phyloP scores from a whole-genome alignment of 1,140 invertebrate species.

The Metaphire vulgaris region DNA sequence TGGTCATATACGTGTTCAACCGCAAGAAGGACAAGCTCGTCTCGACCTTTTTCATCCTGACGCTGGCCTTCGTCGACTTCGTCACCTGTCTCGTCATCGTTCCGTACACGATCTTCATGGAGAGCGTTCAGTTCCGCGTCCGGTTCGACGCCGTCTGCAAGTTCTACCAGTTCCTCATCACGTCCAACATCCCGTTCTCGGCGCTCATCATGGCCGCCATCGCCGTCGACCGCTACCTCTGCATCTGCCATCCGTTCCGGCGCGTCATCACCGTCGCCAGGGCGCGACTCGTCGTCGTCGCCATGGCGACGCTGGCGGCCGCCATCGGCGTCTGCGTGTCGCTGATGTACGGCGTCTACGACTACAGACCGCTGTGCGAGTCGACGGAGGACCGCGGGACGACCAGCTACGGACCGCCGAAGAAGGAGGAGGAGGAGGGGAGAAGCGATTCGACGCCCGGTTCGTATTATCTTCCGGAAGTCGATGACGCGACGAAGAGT shows the following conservation, averaged over 20 bases:
- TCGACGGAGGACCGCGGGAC: too few relatives aligned
- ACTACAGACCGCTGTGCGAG: too few relatives aligned
- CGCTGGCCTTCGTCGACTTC: too few relatives aligned
- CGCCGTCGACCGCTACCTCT: constrained; percentile 22
- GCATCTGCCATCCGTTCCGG: constrained; percentile 40
- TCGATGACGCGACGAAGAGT: too few relatives aligned
- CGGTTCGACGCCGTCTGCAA: constrained; percentile 24
- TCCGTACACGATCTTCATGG: constrained; percentile 25
- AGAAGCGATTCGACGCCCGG: too few relatives aligned
- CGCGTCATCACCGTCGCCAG: constrained; percentile 41
- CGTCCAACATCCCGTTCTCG: constrained; percentile 31
- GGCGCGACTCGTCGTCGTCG: constrained; percentile 39
- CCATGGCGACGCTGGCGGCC: constrained; percentile 37
- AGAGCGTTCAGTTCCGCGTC: constrained; percentile 9
- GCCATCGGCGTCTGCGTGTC: constrained; percentile 40
- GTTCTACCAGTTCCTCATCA: constrained; percentile 29
- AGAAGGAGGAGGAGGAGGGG: too few relatives aligned
- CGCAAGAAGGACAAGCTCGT: too few relatives aligned
- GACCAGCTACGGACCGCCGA: too few relatives aligned
- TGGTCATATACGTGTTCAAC: too few relatives aligned
- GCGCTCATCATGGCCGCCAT: constrained; percentile 25
- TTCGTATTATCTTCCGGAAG: too few relatives aligned
- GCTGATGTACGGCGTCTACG: constrained; percentile 38
- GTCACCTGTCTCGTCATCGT: constrained; percentile 18
- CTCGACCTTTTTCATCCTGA: too few relatives aligned